These are phyloP conservation scores for Lipophrys pholis DNA, from an alignment of 2,113 vertebrate genomes.

Conservation along the genomic window DNA sequence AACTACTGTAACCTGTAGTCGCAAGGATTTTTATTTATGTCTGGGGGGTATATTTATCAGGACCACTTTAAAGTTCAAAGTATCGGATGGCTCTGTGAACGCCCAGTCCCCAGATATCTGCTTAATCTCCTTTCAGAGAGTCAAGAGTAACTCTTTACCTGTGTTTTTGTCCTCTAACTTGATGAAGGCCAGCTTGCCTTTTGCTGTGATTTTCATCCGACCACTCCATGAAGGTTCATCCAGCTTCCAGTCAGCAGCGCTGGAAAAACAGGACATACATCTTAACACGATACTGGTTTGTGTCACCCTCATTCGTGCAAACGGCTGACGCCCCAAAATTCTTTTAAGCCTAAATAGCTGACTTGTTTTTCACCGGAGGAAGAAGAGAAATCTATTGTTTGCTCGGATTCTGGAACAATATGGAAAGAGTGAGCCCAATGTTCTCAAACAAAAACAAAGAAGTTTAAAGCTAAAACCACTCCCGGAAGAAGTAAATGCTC, in stretches of 20 bases:
- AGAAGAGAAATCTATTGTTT: constrained; percentile 56
- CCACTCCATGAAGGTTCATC: constrained; percentile 95
- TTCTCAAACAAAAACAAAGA: too few species aligned
- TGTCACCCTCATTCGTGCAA: neutral
- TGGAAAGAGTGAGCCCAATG: neutral
- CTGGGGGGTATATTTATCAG: neutral
- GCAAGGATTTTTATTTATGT: too few species aligned
- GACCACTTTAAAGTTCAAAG: too few species aligned
- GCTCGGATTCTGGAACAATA: neutral
- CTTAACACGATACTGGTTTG: neutral
- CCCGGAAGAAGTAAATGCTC: too few species aligned
- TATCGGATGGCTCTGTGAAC: too few species aligned
- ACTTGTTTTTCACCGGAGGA: constrained; percentile 14
- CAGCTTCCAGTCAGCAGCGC: constrained; percentile 97
- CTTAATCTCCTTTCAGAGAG: too few species aligned
- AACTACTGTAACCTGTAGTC: too few species aligned
- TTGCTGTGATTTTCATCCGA: constrained; percentile 91
- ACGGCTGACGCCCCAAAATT: neutral
- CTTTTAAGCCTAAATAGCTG: neutral
- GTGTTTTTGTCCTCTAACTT: constrained; percentile 93
- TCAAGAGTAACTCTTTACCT: constrained; percentile 74
- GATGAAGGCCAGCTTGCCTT: constrained; percentile 89
- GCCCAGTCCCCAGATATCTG: too few species aligned
- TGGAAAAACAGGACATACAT: constrained; percentile 56
- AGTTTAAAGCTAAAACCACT: too few species aligned